phyloP scores from a whole-genome alignment of 2,888 invertebrate genomes.

The Drosophila mimetica region DNA sequence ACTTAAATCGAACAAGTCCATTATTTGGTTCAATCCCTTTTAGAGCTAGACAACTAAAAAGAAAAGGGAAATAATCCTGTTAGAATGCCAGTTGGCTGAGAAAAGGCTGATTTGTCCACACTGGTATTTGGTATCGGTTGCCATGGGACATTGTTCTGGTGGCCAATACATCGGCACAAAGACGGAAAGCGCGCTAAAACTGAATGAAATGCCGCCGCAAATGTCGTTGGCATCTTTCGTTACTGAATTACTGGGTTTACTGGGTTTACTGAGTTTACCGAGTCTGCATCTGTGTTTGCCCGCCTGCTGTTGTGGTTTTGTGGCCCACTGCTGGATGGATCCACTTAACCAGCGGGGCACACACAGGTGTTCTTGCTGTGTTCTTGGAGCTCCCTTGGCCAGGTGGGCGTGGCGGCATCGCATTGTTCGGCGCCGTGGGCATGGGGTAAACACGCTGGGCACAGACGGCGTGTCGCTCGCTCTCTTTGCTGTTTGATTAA shows the following conservation, averaged over 20 bases:
- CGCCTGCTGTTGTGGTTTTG: slow-evolving; percentile 33
- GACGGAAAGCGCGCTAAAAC: slow-evolving; percentile 38
- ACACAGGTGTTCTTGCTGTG: slow-evolving; percentile 4
- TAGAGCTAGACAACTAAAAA: not conserved
- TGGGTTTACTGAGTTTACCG: slow-evolving; percentile 22
- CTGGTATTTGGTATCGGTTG: slow-evolving; percentile 8
- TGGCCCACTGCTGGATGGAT: slow-evolving; percentile 51
- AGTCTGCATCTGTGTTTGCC: slow-evolving; percentile 30
- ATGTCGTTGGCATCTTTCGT: slow-evolving; percentile 34
- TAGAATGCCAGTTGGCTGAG: not conserved
- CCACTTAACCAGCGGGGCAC: slow-evolving; percentile 63
- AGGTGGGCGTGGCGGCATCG: slow-evolving; percentile 45
- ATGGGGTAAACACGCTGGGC: slow-evolving; percentile 28
- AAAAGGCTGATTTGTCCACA: slow-evolving; percentile 20
- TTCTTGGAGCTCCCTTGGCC: slow-evolving; percentile 13
- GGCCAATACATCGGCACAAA: slow-evolving; percentile 41
- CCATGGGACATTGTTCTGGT: slow-evolving; percentile 14
- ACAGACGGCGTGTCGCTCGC: slow-evolving; percentile 67
- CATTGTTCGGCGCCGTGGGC: slow-evolving; percentile 59
- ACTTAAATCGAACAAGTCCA: not conserved
- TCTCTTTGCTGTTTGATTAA: slow-evolving; percentile 77
- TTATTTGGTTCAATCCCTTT: not conserved
- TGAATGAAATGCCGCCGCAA: slow-evolving; percentile 51
- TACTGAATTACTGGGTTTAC: slow-evolving; percentile 15
- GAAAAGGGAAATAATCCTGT: not conserved